A percentile compares a stretch with the other conserved stretches of the same genome.
phyloP scores from a whole-genome alignment of 2,797 vertebrate genomes.

The Helostoma temminkii region DNA sequence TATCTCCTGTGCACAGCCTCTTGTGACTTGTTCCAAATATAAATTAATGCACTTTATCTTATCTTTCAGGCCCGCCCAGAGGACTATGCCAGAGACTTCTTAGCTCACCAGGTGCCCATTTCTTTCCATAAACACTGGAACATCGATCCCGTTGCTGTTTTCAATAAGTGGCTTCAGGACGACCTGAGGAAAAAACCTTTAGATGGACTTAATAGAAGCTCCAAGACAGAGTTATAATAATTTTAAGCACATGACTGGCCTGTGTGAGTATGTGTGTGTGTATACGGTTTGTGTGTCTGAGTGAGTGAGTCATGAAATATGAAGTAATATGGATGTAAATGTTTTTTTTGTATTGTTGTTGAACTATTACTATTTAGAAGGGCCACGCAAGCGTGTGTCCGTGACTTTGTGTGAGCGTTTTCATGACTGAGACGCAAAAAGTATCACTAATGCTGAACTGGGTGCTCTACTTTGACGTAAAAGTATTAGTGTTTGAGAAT shows the following conservation, averaged over 20 bases:
- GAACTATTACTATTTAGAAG: conserved; percentile 50
- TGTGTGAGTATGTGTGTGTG: conserved; percentile 36
- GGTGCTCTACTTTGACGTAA: conserved; percentile 79
- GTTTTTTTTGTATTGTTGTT: conserved; percentile 67
- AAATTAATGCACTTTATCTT: conserved; percentile 59
- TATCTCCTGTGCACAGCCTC: conserved; percentile 11
- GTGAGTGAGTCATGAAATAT: conserved; percentile 19
- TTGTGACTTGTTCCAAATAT: conserved; percentile 48
- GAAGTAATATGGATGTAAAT: conserved; percentile 62
- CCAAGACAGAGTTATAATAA: conserved; percentile 90
- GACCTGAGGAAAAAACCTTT: conserved; percentile 55
- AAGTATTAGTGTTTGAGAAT: conserved; percentile 59
- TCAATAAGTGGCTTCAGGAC: conserved; percentile 90
- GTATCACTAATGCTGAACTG: conserved; percentile 67
- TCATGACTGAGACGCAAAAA: conserved; percentile 59
- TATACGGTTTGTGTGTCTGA: conserved; percentile 26
- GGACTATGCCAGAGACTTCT: conserved; percentile 92
- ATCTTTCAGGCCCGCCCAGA: conserved; percentile 91
- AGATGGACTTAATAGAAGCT: conserved; percentile 63
- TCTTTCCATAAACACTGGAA: conserved; percentile 99
- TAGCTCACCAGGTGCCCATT: conserved; percentile 94
- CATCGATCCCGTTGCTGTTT: conserved; percentile 92
- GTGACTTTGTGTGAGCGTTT: conserved; percentile 45
- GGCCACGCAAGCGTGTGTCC: conserved; percentile 45
- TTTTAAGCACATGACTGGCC: conserved; percentile 45